Base-by-base conservation (phyloP, 2,113 vertebrate genomes). In the Notarius quadriscutis region DNA sequence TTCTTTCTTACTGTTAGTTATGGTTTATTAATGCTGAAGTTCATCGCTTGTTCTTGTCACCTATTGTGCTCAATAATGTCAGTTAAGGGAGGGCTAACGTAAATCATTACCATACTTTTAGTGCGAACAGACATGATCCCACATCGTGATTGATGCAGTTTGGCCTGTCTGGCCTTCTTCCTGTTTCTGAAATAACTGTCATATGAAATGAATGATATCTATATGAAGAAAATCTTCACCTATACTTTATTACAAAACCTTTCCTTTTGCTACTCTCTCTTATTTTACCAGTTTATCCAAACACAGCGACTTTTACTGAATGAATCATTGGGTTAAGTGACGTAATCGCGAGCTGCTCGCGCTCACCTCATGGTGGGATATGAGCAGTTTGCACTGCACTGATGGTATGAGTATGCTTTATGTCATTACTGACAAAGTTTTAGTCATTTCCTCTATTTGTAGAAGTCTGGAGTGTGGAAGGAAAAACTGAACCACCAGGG, bases 381-480 rank as follows among this genome's bases (percentile, higher is more conserved):
- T 58, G n/a, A 57, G 53, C 50, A n/a, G 41, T 53, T 55, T 53
- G 25, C 15, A 34, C n/a, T 30, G 53, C 53, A 18, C 77, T 30
- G 77, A 17, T 27, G 30, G 12, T 55, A 78, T 78, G 51, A 57
- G n/a, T 58, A 80, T 55, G 55, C 51, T 14, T 55, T 27, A 55
- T 55, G n/a, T 79, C 75, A 79, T 55, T 53, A 4, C 75, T 17
- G 75, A 79, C 78, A 80, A 80, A 80, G 78, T 30, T 57, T 80
- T 55, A 55, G 34, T 58, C 78, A 80, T 80, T 80, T 79, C 17
- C n/a, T 57, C 41, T 8, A 57, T 80, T 80, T 27, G 51, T 55
- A 27, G 55, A 78, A 78, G 51, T 78, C 75, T 78, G 5, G 7
- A 79, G 7, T 17, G 25, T 27, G 25, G 55, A 58, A 57, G 41